A percentile compares a stretch with the other conserved stretches of the same genome.
phyloP scores from a whole-genome alignment of 1,140 invertebrate genomes.

The fruit fly (Drosophila melanogaster) region Release_6_plus_ISO1_MT NT_033777.3:26495501-26496000 shows the following conservation, averaged over 20 bases:
- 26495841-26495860: constrained; percentile 5
- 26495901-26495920: constrained; percentile 3
- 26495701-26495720: constrained; percentile 20
- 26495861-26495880: constrained; percentile 54
- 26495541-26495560: constrained; percentile 62
- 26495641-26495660: constrained; percentile 25
- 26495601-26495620: constrained; percentile 58
- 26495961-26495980: constrained; percentile 59
- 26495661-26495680: constrained; percentile 25
- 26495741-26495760: constrained; percentile 24
- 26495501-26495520: constrained; percentile 51
- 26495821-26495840: constrained; percentile 28
- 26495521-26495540: constrained; percentile 48
- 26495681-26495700: constrained; percentile 25
- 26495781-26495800: constrained; percentile 7
- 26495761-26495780: constrained; percentile 25
- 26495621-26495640: constrained; percentile 37
- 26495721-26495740: constrained; percentile 44
- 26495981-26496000: constrained; percentile 80
- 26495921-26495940: constrained; percentile 39
- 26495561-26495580: constrained; percentile 65
- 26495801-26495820: constrained; percentile 6
- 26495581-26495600: constrained; percentile 66
- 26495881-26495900: constrained; percentile 50
- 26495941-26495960: constrained; percentile 62